Percentiles rank a stretch among this genome's conserved stretches.
phyloP scores from a whole-genome alignment of 2,113 vertebrate genomes.

The Ibidorhyncha struthersii region DNA sequence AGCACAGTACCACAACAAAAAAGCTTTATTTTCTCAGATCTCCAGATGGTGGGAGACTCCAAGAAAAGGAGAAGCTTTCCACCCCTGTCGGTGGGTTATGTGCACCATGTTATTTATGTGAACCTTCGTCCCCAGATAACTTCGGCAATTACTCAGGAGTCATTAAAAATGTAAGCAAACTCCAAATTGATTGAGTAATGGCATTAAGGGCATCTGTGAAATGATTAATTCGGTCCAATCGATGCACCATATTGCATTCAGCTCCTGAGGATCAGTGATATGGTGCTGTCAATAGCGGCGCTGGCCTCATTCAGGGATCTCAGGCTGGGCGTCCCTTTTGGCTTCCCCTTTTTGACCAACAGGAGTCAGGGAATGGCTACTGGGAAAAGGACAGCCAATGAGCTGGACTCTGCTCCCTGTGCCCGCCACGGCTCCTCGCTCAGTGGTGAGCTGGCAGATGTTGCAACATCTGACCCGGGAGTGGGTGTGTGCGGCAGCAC shows the following conservation, averaged over 20 bases:
- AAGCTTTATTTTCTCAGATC: background rate
- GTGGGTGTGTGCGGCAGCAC: rapidly evolving
- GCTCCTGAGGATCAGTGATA: rapidly evolving
- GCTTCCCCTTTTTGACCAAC: background rate
- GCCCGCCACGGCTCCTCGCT: rapidly evolving
- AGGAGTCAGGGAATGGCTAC: background rate
- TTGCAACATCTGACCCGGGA: background rate
- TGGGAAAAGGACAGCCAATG: background rate
- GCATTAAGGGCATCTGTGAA: background rate
- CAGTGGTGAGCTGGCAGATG: background rate
- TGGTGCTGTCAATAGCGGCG: background rate
- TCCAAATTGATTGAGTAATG: background rate
- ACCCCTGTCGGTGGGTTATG: background rate
- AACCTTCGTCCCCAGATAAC: background rate
- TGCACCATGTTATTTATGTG: background rate
- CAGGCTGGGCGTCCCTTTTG: background rate
- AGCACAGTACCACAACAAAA: background rate
- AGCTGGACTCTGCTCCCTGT: background rate
- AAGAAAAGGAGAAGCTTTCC: background rate
- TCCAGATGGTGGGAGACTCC: background rate
- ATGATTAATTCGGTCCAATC: background rate
- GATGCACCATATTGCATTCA: background rate
- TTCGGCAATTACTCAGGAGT: background rate
- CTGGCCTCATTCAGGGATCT: background rate
- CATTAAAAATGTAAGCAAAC: background rate